Percentiles rank a stretch among this genome's conserved stretches.
These are phyloP conservation scores for Apodemia duryi DNA, from an alignment of 2,888 invertebrate species.

Conservation along the genomic window DNA sequence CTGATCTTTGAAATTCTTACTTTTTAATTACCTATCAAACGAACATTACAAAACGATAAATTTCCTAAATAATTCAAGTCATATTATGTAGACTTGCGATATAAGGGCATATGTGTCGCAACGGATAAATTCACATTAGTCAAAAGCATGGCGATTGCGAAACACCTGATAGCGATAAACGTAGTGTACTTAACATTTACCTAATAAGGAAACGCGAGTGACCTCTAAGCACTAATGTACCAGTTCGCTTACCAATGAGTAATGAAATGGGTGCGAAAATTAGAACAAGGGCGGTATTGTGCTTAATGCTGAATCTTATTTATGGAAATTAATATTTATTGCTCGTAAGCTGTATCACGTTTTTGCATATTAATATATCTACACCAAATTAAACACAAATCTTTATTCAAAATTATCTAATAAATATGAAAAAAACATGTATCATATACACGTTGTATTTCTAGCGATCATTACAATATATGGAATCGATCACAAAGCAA, in stretches of 20 bases:
- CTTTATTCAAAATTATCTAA: too few species aligned
- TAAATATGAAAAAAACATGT: too few species aligned
- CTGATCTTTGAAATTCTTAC: too few species aligned
- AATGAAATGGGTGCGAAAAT: constrained; percentile 3
- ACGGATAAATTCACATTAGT: not conserved
- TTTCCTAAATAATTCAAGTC: too few species aligned
- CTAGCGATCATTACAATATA: too few species aligned
- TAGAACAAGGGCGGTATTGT: constrained; percentile 2
- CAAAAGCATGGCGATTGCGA: not conserved
- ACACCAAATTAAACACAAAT: too few species aligned
- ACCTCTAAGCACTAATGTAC: not conserved
- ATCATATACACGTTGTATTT: too few species aligned
- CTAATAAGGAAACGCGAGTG: not conserved
- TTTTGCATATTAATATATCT: too few species aligned
- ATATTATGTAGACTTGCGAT: not conserved
- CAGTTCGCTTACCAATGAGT: constrained; percentile 1
- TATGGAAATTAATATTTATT: not conserved
- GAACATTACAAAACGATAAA: too few species aligned
- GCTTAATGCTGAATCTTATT: not conserved
- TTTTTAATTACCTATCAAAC: too few species aligned
- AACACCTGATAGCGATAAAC: not conserved
- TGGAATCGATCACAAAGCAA: too few species aligned
- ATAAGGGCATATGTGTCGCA: not conserved
- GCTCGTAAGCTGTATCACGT: too few species aligned
- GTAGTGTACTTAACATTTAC: not conserved